Evolutionary conservation across 2,888 invertebrate genomes (phyloP).

Genomic region (Callimorpha dominula): DNA sequence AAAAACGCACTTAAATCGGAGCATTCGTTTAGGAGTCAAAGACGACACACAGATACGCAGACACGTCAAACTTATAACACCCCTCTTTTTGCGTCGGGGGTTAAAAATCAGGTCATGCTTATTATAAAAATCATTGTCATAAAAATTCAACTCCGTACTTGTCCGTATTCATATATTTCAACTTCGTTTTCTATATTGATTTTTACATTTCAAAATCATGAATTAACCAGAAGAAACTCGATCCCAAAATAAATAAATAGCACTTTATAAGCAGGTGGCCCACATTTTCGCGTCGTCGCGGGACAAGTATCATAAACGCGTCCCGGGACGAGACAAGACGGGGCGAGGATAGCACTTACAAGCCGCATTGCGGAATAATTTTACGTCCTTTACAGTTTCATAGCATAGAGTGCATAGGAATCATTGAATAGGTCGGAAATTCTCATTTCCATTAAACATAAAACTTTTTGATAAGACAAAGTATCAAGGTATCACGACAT

Average conservation of each 20-base stretch:
- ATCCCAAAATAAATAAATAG: conserved; percentile 2
- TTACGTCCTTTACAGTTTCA: conserved; percentile 30
- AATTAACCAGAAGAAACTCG: neutral
- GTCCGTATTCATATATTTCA: too few relatives aligned
- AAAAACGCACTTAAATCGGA: too few relatives aligned
- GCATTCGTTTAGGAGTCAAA: too few relatives aligned
- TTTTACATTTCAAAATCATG: neutral
- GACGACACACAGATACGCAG: too few relatives aligned
- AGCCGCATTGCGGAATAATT: conserved; percentile 47
- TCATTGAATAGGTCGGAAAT: neutral
- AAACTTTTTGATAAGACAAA: too few relatives aligned
- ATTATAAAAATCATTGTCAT: too few relatives aligned
- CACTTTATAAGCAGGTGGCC: conserved; percentile 20
- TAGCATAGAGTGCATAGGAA: conserved; percentile 2
- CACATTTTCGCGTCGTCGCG: neutral
- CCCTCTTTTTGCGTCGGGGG: too few relatives aligned
- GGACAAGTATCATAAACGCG: conserved; percentile 8
- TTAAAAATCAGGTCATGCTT: too few relatives aligned
- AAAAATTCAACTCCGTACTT: too few relatives aligned
- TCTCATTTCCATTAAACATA: neutral
- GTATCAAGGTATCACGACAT: too few relatives aligned
- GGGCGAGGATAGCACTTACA: conserved; percentile 10
- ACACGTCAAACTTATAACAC: too few relatives aligned
- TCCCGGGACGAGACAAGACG: conserved; percentile 23
- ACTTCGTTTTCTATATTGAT: too few relatives aligned